phyloP scores from a whole-genome alignment of 2,797 vertebrate genomes.

The Mergus octosetaceus region DNA sequence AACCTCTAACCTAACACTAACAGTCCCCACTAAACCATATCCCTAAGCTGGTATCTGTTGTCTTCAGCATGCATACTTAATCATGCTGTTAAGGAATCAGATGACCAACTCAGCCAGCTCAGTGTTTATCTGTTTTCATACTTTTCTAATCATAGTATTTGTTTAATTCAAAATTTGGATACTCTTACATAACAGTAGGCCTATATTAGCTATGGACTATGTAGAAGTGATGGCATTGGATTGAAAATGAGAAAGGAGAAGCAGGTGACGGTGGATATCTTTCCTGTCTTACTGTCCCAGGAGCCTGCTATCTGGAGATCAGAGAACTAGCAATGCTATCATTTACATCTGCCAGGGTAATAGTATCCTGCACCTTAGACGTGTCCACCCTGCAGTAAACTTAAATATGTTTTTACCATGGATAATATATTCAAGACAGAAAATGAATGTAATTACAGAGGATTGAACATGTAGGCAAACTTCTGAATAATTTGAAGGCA shows the following conservation, averaged over 20 bases:
- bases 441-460: slow-evolving; percentile 25
- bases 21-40: too few species aligned
- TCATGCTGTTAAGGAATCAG: neutral
- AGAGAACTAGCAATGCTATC: neutral
- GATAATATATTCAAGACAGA: slow-evolving; percentile 13
- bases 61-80: neutral
- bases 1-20: too few species aligned
- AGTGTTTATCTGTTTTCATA: neutral
- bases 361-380: slow-evolving; percentile 6
- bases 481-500: slow-evolving; percentile 30
- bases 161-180: neutral
- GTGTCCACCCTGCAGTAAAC: neutral
- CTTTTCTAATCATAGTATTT: neutral
- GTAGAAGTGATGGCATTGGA: neutral
- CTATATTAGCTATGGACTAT: neutral
- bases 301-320: slow-evolving; percentile 5
- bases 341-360: slow-evolving; percentile 31
- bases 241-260: neutral
- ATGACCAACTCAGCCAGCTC: neutral
- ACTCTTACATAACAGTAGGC: neutral
- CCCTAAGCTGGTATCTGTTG: neutral
- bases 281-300: neutral
- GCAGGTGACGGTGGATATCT: neutral
- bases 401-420: neutral
- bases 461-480: slow-evolving; percentile 30